Percentiles rank a stretch among this genome's conserved stretches.
phyloP scores from a whole-genome alignment of 2,113 vertebrate species.

The Aegithalos caudatus region DNA sequence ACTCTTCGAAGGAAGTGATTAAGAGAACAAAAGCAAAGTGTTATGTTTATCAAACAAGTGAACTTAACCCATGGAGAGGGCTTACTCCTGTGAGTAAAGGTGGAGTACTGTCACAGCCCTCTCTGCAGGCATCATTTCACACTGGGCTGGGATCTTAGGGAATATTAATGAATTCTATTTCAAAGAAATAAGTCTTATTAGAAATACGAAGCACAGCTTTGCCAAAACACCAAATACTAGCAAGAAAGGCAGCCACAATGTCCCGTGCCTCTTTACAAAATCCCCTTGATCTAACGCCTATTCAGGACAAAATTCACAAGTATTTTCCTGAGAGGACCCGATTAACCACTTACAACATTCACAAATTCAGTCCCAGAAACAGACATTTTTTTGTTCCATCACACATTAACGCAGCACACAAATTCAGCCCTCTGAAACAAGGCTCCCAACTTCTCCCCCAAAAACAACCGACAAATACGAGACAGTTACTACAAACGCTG shows the following conservation, averaged over 20 bases:
- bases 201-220: background rate
- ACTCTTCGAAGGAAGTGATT: constrained; percentile 70
- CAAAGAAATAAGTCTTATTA: background rate
- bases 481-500: accelerated
- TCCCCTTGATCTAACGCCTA: background rate
- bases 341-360: background rate
- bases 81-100: background rate
- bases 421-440: background rate
- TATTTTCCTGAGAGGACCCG: background rate
- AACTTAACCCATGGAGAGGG: background rate
- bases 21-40: constrained; percentile 25
- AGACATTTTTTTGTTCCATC: background rate
- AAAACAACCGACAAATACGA: background rate
- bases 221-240: background rate
- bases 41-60: constrained; percentile 32
- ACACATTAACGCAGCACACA: background rate
- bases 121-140: background rate
- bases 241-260: background rate
- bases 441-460: background rate
- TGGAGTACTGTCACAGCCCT: background rate
- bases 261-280: background rate
- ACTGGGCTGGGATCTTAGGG: background rate
- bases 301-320: background rate
- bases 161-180: background rate
- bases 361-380: background rate